phyloP scores from a whole-genome alignment of 2,113 vertebrate species.

The Nematolebias whitei region DNA sequence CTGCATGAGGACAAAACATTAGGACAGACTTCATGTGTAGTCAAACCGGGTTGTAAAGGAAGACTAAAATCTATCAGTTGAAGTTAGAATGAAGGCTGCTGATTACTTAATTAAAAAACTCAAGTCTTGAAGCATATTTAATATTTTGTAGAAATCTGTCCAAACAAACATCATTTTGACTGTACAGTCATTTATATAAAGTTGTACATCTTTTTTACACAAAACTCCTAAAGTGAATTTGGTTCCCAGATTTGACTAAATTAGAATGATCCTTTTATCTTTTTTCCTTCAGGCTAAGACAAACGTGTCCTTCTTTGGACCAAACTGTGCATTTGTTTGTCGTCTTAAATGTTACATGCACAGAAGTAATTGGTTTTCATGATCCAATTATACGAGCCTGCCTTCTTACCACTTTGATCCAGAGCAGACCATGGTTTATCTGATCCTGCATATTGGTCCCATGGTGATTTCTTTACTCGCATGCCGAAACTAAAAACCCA shows the following conservation, averaged over 20 bases:
- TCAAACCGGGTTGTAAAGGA: not conserved
- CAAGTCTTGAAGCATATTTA: no score
- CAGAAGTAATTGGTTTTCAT: conserved; percentile 45
- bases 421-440: conserved; percentile 43
- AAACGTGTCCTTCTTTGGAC: conserved; percentile 30
- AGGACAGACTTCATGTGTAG: not conserved
- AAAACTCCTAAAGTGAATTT: no score
- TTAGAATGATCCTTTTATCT: conserved; percentile 18
- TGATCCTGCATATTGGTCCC: conserved; percentile 53
- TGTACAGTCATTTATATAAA: no score
- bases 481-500: conserved; percentile 37
- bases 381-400: conserved; percentile 41
- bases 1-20: conserved; percentile 17
- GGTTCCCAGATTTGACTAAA: no score
- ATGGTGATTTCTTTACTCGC: conserved; percentile 36
- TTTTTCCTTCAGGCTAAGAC: conserved; percentile 16
- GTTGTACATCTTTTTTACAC: no score
- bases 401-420: conserved; percentile 44
- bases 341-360: conserved; percentile 43
- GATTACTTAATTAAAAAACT: not conserved
- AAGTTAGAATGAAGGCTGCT: not conserved
- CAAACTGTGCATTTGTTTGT: conserved; percentile 31
- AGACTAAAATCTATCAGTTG: not conserved
- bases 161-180: no score
- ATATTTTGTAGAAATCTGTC: no score